Evolutionary conservation across 2,888 invertebrate species (phyloP), one percentile per base, ranked within the genome.

Genomic region (Helleia helle): DNA sequence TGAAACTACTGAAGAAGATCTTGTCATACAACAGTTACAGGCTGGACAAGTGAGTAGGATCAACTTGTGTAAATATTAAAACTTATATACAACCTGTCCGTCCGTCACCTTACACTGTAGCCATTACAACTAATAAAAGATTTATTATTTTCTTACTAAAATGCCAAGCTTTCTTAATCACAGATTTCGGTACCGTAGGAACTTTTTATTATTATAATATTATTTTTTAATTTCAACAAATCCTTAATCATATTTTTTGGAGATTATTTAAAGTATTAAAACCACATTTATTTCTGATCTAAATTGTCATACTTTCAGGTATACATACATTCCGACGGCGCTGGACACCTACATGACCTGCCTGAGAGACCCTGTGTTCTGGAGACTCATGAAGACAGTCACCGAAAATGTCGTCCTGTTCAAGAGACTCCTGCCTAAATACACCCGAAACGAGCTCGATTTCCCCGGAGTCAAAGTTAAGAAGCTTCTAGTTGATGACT

Each of bases 331-430:
- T 34, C 90, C 91, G 7, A 87, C 89, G 28, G 87, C 88, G 8
- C 66, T 91, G 52, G 88, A 91, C 56, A 87, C 88, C 65, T 88
- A 87, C 63, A 77, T 86, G 43, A 90, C 91, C 1, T 87, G 89
- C 55, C 67, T 91, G 57, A 89, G 92, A 38, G 93, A 93, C 69
- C 92, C 93, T 8, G 86, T 90, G 42, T 91, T 89, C 87, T 93
- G 90, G 81, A 87, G 86, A 51, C 70, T 92, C 49, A 87, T 89
- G 77, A 89, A 90, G 65, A 87, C 88, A 48, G 69, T 91, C 59
- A 60, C 81, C 29, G 71, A 86, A 46, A 83, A 74, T 49, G 87
- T 87, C 65, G 71, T 77, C 46, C 80, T 87, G 39, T 91, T 89
- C 86, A 90, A 90, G 70, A 65, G 74, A 41, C 72, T 81, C 54